A percentile compares a stretch with the other conserved stretches of the same genome.
Evolutionary conservation across 2,888 invertebrate species (phyloP).

Genomic region (Lycaena phlaeas): DNA sequence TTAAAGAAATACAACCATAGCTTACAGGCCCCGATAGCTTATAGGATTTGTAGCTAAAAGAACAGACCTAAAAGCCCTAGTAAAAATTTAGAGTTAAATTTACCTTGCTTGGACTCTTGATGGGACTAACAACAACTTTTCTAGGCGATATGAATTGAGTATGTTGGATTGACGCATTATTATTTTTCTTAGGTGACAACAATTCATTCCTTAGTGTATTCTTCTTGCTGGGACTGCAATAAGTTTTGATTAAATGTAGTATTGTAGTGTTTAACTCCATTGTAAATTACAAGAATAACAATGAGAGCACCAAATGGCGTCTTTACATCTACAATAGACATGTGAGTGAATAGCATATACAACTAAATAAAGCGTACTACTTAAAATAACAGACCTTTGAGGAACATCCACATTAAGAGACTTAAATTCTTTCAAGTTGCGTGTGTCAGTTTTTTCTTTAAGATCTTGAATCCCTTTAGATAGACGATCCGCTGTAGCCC

Average conservation of each 20-base stretch:
- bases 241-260: conserved; percentile 1
- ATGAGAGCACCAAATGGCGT: too few species aligned
- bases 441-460: conserved; percentile 57
- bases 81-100: too few species aligned
- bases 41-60: too few species aligned
- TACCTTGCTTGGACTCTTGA: conserved; percentile 76
- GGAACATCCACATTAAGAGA: conserved; percentile 84
- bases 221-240: conserved; percentile 77
- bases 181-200: conserved; percentile 75
- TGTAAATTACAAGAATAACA: too few species aligned
- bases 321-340: too few species aligned
- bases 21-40: too few species aligned
- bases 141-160: conserved; percentile 73
- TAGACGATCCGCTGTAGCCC: conserved; percentile 77
- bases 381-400: conserved; percentile 63
- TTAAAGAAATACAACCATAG: too few species aligned
- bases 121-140: conserved; percentile 74
- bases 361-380: too few species aligned
- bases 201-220: conserved; percentile 33
- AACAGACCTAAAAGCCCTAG: too few species aligned
- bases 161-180: conserved; percentile 46
- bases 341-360: neutral
- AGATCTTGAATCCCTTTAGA: conserved; percentile 77
- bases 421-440: conserved; percentile 78
- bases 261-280: neutral